Evolutionary conservation across 2,113 vertebrate species (phyloP), one percentile per base, ranked within the genome.

Genomic region (Erythrocebus patas): DNA sequence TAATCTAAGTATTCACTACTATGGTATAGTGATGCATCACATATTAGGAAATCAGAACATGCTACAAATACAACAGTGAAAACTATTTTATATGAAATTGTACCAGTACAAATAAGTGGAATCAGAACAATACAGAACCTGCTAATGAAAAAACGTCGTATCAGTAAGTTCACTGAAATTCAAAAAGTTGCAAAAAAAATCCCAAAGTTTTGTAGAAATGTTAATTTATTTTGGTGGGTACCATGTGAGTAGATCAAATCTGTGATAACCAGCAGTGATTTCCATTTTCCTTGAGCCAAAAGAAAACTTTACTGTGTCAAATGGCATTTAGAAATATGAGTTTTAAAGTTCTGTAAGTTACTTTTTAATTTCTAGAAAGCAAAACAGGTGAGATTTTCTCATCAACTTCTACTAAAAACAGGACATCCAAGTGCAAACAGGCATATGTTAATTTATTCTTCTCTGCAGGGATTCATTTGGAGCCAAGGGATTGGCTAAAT

Each of bases 401-500:
- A 96, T 16, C 35, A 95, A 97, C 90, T 45, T 96, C 96, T 98
- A 97, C 73, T 79, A 93, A 7, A 95, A 97, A 0, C 9, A 92
- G 59, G 0, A 1, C 25, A 80, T 0, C 0, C 13, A 87, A 30
- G 84, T 32, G 45, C n/a, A 90, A 88, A 64, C 82, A 95, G 20
- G 79, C 30, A 94, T 18, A 87, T 0, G 48, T 80, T 97, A 81
- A 98, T 98, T 97, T 97, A 84, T 95, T 97, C 61, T 94, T 85
- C 27, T 43, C 1, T 2, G 97, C n/a, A 95, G 97, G 85, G 95
- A 88, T 94, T 97, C 89, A 97, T 97, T 97, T 97, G 90, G 93
- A 96, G 76, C 93, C 93, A 95, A 8, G 90, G 89, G 86, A 98
- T 97, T 98, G 97, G 92, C 94, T 98, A 98, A 97, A 97, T 97